Evolutionary conservation across 2,888 invertebrate species (phyloP).

Genomic region (Venusia cambrica): DNA sequence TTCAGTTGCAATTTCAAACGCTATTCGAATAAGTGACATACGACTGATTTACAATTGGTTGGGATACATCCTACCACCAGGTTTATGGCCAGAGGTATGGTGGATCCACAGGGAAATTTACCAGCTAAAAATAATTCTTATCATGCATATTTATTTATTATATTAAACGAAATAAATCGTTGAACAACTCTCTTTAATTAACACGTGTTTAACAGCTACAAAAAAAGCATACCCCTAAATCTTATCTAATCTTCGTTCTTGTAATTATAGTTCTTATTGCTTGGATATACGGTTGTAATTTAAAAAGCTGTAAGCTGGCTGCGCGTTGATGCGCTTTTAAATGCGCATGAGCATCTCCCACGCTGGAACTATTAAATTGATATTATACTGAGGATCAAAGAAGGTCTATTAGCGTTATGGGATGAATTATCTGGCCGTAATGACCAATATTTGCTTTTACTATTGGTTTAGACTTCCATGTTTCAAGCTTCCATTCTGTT

Average conservation of each 20-base stretch:
- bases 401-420: slow-evolving; percentile 16
- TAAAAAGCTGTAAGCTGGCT: not conserved
- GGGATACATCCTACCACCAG: too few relatives aligned
- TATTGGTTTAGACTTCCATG: not conserved
- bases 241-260: slow-evolving; percentile 2
- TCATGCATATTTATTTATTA: slow-evolving; percentile 1
- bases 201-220: slow-evolving; percentile 13
- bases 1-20: too few relatives aligned
- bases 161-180: slow-evolving; percentile 3
- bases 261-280: slow-evolving; percentile 5
- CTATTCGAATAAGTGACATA: too few relatives aligned
- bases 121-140: too few relatives aligned
- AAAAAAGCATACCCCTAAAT: slow-evolving; percentile 15
- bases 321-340: slow-evolving; percentile 58
- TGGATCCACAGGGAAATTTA: too few relatives aligned
- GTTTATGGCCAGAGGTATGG: too few relatives aligned
- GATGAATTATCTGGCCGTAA: slow-evolving; percentile 2
- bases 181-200: slow-evolving; percentile 13
- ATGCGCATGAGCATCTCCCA: slow-evolving; percentile 52
- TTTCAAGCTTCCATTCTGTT: too few relatives aligned
- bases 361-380: slow-evolving; percentile 44
- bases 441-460: slow-evolving; percentile 4
- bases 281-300: slow-evolving; percentile 9
- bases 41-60: too few relatives aligned
- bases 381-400: slow-evolving; percentile 32